Percentiles rank a stretch among this genome's conserved stretches.
These are phyloP conservation scores for Crotalus helleri DNA, from an alignment of 2,113 vertebrate genomes.

Conservation along the genomic window DNA sequence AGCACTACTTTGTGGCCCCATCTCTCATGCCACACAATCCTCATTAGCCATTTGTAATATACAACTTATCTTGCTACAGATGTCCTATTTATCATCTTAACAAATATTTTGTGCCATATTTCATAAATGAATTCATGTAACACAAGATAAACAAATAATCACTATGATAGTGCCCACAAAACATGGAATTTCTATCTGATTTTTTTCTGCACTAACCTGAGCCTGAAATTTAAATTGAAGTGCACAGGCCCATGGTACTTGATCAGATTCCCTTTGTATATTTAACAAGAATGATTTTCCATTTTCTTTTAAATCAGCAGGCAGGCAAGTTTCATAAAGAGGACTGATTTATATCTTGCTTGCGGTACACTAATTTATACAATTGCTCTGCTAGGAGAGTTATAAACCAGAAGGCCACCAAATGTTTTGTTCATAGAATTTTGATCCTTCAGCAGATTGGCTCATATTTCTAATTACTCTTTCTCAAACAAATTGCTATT, in stretches of 20 bases:
- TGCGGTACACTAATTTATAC: slow-evolving; percentile 2
- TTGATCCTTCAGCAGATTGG: slow-evolving; percentile 9
- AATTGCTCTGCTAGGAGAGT: background rate
- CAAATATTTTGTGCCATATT: background rate
- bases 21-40: background rate
- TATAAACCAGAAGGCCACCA: slow-evolving; percentile 15
- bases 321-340: background rate
- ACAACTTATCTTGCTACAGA: background rate
- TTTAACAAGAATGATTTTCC: slow-evolving; percentile 24
- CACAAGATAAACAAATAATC: background rate
- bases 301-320: slow-evolving; percentile 12
- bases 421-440: slow-evolving; percentile 7
- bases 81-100: background rate
- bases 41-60: background rate
- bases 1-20: background rate
- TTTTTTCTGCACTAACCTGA: background rate
- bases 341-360: background rate
- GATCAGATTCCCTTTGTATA: slow-evolving; percentile 19
- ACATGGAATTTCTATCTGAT: background rate
- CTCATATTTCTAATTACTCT: slow-evolving; percentile 30
- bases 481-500: slow-evolving; percentile 32
- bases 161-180: background rate
- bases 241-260: background rate
- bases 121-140: background rate
- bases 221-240: slow-evolving; percentile 17